Percentiles rank a stretch among this genome's conserved stretches.
phyloP scores from a whole-genome alignment of 2,888 invertebrate genomes.

The Lasioglossum pauxillum region DNA sequence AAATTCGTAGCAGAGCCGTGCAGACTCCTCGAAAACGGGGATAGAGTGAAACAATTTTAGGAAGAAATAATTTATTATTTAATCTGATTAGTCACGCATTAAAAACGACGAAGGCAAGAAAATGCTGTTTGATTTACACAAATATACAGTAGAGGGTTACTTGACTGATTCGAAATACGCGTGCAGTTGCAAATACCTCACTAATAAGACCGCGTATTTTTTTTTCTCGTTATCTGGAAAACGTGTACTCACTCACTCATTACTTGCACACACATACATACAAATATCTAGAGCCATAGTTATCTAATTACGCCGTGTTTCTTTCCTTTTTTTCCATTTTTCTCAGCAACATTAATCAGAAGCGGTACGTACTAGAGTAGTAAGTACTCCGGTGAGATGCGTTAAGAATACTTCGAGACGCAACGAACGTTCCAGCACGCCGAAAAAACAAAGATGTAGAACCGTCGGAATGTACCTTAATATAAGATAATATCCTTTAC shows the following conservation, averaged over 20 bases:
- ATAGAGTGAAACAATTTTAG: constrained; percentile 36
- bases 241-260: constrained; percentile 42
- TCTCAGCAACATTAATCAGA: constrained; percentile 12
- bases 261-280: constrained; percentile 25
- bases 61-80: constrained; percentile 67
- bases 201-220: not conserved
- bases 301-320: constrained; percentile 56
- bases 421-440: constrained; percentile 33
- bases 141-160: constrained; percentile 56
- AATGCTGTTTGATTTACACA: constrained; percentile 59
- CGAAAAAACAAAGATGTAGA: constrained; percentile 52
- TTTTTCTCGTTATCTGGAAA: constrained; percentile 11
- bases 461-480: constrained; percentile 69
- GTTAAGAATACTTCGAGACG: constrained; percentile 64
- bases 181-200: constrained; percentile 15
- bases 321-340: constrained; percentile 2
- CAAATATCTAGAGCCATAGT: constrained; percentile 30
- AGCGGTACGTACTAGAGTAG: constrained; percentile 50
- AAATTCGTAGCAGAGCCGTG: not conserved
- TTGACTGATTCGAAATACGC: constrained; percentile 31
- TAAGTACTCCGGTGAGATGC: constrained; percentile 68
- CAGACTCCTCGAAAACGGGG: not conserved
- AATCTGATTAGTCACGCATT: constrained; percentile 54
- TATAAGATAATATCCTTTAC: constrained; percentile 63
- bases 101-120: constrained; percentile 66